A percentile compares a stretch with the other conserved stretches of the same genome.
Evolutionary conservation across 2,888 invertebrate species (phyloP).

Genomic region (Stictocephala bisonia): DNA sequence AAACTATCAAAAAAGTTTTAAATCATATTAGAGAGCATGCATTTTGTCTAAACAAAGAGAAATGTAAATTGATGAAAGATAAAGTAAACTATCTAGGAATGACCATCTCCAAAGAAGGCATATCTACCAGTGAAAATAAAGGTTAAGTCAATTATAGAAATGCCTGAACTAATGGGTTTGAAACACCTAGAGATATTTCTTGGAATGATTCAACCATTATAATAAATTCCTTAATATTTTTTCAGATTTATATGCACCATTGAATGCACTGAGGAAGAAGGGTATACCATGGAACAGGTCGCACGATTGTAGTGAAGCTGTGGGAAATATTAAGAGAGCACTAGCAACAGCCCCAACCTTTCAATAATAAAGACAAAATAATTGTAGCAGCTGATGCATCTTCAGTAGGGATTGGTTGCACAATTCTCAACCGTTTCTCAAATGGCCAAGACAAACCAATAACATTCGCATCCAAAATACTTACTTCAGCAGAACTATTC

Average conservation of each 20-base stretch:
- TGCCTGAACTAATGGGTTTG: background rate
- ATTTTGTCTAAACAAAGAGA: background rate
- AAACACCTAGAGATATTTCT: slow-evolving; percentile 5
- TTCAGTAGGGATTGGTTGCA: background rate
- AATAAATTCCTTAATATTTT: background rate
- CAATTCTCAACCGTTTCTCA: background rate
- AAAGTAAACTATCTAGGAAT: slow-evolving; percentile 5
- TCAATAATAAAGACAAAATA: background rate
- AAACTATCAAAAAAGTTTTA: background rate
- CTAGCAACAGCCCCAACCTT: background rate
- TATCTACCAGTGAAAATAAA: background rate
- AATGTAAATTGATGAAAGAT: background rate
- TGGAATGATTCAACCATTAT: slow-evolving; percentile 3
- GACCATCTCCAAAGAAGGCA: slow-evolving; percentile 6
- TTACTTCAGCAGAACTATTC: background rate
- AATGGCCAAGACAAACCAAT: background rate
- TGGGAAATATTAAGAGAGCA: background rate
- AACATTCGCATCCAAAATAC: background rate
- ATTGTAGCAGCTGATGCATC: background rate
- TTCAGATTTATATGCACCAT: background rate
- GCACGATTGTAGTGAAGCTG: background rate
- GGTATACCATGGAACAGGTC: background rate
- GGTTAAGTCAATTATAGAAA: background rate
- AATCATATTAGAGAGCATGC: background rate
- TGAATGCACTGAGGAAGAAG: background rate